phyloP scores from a whole-genome alignment of 2,888 invertebrate species.

The Liposcelis brunnea region DNA sequence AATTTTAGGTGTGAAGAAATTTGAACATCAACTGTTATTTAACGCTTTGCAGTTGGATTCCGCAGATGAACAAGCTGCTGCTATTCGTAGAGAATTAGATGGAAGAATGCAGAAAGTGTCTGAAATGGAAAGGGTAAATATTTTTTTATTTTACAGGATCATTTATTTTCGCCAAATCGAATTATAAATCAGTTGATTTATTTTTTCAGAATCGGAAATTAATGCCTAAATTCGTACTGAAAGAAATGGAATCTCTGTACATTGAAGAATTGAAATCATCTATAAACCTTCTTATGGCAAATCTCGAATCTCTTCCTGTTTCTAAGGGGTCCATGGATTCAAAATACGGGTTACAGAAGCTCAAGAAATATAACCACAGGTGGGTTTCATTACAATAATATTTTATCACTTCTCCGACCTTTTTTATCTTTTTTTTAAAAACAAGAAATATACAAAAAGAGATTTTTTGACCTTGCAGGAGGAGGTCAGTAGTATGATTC shows the following conservation, averaged over 20 bases:
- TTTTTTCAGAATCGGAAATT: slow-evolving; percentile 69
- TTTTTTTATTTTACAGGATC: too few relatives aligned
- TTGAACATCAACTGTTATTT: slow-evolving; percentile 97
- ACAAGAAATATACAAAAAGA: slow-evolving; percentile 10
- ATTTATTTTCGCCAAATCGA: too few relatives aligned
- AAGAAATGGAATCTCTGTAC: slow-evolving; percentile 99
- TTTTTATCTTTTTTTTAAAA: slow-evolving; percentile 11
- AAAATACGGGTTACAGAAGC: slow-evolving; percentile 92
- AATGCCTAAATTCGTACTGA: slow-evolving; percentile 98
- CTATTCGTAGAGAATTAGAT: slow-evolving; percentile 94
- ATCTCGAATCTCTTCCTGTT: slow-evolving; percentile 95
- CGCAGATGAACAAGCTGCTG: slow-evolving; percentile 98
- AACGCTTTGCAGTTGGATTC: slow-evolving; percentile 98
- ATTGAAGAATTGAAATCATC: slow-evolving; percentile 96
- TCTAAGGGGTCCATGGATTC: slow-evolving; percentile 96
- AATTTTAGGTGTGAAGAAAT: slow-evolving; percentile 95
- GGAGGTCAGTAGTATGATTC: too few relatives aligned
- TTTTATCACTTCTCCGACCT: slow-evolving; percentile 22
- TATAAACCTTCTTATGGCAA: slow-evolving; percentile 95
- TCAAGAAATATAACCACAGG: slow-evolving; percentile 97
- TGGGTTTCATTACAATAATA: slow-evolving; percentile 37
- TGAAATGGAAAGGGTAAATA: slow-evolving; percentile 84
- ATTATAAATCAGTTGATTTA: not conserved
- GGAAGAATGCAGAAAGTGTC: slow-evolving; percentile 92
- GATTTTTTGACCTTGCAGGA: too few relatives aligned